Evolutionary conservation across 2,113 vertebrate genomes (phyloP).

Genomic region (Gavia stellata): DNA sequence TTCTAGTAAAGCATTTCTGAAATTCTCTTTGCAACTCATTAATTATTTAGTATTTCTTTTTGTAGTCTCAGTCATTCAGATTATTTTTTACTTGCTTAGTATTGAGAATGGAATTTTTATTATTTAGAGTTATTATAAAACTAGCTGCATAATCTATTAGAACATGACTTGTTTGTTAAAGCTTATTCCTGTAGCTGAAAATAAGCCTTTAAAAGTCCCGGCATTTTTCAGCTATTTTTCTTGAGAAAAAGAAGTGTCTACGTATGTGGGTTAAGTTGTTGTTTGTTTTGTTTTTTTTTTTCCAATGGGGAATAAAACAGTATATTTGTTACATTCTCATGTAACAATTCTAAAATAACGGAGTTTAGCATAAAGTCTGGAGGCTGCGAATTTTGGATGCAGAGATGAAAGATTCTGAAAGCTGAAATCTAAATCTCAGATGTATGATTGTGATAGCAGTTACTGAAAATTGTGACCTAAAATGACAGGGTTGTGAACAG

Average conservation of each 20-base stretch:
- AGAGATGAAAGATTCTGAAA: neutral
- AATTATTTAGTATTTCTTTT: conserved; percentile 15
- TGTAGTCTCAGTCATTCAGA: neutral
- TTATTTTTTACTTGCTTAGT: neutral
- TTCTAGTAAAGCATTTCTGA: conserved; percentile 8
- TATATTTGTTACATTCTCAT: neutral
- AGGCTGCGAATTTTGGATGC: neutral
- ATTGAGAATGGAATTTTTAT: neutral
- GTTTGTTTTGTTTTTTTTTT: neutral
- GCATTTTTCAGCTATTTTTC: neutral
- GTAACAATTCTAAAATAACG: neutral
- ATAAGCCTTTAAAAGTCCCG: neutral
- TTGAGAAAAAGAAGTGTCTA: neutral
- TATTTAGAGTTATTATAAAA: neutral
- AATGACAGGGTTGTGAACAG: neutral
- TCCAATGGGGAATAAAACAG: neutral
- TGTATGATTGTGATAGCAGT: neutral
- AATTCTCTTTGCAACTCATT: neutral
- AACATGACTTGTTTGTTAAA: neutral
- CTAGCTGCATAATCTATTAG: neutral
- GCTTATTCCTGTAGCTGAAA: neutral
- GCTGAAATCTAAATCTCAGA: neutral
- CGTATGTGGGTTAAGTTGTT: neutral
- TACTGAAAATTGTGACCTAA: neutral
- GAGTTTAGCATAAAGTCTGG: neutral